Base-by-base conservation (phyloP, 2,797 vertebrate species). In the Anguilla marmorata region DNA sequence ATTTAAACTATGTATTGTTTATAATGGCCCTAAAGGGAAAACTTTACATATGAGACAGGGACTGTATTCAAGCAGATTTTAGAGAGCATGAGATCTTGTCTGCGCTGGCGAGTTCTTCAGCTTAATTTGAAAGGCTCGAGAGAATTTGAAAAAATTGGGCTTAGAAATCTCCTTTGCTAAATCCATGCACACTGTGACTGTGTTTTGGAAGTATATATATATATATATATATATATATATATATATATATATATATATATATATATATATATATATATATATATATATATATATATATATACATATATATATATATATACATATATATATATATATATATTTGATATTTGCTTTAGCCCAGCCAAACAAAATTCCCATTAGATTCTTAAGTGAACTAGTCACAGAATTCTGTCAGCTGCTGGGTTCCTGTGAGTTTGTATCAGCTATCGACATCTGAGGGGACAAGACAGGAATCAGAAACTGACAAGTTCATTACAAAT, bases 401-500 rank as follows among this genome's bases (percentile, higher is more conserved):
- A 76, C 74, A 76, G 74, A 4, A 41, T 41, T 41, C 74, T 41
- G 74, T 76, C 41, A 24, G 76, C 19, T 80, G 16, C 76, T 48
- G 76, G 37, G 76, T 80, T 80, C 41, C 76, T 48, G 76, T 48
- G 41, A 19, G 76, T 11, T 80, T 50, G 45, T 5, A 48, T 80
- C 76, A 50, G 76, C 41, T 24, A 76, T 76, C 74, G 12, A 76
- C 76, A 48, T 80, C 76, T 80, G 76, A 48, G 76, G 76, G 9
- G 76, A 50, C 76, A n/a, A 50, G 76, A 45, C 45, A 8, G 37
- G 45, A 80, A 80, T 80, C 76, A 80, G 24, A 80, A 80, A 48
- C 41, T 80, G 76, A 80, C 76, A 80, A 80, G 76, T 80, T 80
- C 76, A 80, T 80, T 80, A 80, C 76, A 19, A 19, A 50, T 80